phyloP scores from a whole-genome alignment of 2,888 invertebrate species.

The Rhagonycha lutea region DNA sequence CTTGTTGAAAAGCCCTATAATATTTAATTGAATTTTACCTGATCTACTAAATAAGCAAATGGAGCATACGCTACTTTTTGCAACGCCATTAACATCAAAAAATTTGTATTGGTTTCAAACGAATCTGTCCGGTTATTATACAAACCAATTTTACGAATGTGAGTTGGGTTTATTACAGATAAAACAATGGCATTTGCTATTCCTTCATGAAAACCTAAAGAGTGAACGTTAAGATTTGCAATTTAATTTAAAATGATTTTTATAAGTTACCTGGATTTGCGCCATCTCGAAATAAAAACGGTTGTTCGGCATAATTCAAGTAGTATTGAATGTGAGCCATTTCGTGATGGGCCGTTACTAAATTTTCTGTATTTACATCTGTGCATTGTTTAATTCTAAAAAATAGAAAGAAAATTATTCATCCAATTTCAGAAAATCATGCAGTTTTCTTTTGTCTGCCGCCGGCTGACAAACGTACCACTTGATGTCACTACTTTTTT shows the following conservation, averaged over 20 bases:
- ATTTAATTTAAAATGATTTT: background rate
- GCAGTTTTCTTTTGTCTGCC: no score
- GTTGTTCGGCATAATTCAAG: conserved; percentile 75
- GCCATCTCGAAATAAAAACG: conserved; percentile 76
- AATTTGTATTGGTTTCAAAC: conserved; percentile 76
- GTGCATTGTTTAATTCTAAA: conserved; percentile 82
- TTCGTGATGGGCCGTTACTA: conserved; percentile 80
- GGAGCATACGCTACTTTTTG: conserved; percentile 79
- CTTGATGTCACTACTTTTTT: no score
- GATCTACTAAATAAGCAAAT: conserved; percentile 79
- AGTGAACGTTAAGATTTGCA: background rate
- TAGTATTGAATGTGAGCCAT: conserved; percentile 85
- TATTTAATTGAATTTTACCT: conserved; percentile 58
- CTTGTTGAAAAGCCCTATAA: no score
- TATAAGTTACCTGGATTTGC: conserved; percentile 74
- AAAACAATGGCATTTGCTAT: conserved; percentile 79
- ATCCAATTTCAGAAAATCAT: no score
- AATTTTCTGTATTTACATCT: conserved; percentile 74
- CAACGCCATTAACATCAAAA: conserved; percentile 76
- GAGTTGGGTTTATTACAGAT: conserved; percentile 76
- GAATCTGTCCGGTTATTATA: conserved; percentile 67
- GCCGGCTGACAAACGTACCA: no score
- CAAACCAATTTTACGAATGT: conserved; percentile 74
- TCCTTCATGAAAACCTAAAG: conserved; percentile 81
- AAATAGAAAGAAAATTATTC: background rate